Evolutionary conservation across 2,113 vertebrate genomes (phyloP).

Genomic region (Oreocharis arfaki): DNA sequence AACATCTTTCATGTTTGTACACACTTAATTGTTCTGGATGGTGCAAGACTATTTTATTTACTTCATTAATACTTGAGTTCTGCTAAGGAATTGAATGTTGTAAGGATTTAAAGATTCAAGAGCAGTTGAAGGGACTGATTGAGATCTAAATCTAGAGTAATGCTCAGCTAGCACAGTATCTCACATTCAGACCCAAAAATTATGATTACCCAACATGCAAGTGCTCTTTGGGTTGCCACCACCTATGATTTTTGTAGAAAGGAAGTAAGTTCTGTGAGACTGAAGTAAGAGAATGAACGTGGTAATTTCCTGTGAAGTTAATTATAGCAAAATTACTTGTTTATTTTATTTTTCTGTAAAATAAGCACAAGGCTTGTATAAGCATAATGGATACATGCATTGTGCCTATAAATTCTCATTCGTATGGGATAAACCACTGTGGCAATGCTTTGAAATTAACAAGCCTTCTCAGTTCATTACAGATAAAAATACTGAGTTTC

Average conservation of each 20-base stretch:
- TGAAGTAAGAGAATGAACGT: not conserved
- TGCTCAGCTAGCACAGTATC: not conserved
- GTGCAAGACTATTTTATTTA: not conserved
- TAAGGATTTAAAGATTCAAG: not conserved
- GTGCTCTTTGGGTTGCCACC: not conserved
- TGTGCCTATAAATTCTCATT: slow-evolving; percentile 3
- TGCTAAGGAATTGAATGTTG: not conserved
- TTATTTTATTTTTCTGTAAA: slow-evolving; percentile 31
- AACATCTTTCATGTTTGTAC: not conserved
- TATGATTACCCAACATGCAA: not conserved
- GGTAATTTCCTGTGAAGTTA: slow-evolving; percentile 25
- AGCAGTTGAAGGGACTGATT: not conserved
- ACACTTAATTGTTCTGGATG: not conserved
- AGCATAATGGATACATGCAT: not conserved
- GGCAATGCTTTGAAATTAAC: slow-evolving; percentile 24
- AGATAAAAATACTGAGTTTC: not conserved
- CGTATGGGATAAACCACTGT: not conserved
- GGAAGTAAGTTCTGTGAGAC: not conserved
- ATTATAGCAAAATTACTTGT: not conserved
- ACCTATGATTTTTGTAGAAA: not conserved
- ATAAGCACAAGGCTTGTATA: not conserved
- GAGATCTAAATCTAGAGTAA: not conserved
- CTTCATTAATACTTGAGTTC: not conserved
- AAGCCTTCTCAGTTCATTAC: not conserved
- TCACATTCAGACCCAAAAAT: not conserved